Evolutionary conservation across 2,888 invertebrate species (phyloP).

Genomic region (Pachycephus smyrnensis): DNA sequence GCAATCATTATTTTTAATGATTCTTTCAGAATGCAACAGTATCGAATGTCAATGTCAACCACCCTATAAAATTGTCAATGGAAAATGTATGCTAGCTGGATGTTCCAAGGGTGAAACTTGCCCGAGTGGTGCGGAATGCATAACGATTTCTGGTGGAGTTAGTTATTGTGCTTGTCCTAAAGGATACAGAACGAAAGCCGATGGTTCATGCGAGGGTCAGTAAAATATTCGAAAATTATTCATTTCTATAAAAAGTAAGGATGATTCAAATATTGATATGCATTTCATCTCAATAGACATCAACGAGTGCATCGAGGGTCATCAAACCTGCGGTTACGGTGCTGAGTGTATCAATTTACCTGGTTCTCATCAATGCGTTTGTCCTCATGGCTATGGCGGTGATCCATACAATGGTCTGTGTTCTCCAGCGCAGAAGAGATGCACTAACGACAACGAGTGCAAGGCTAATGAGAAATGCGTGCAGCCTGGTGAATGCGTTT

Average conservation of each 20-base stretch:
- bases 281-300: slow-evolving; percentile 70
- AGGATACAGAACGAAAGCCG: slow-evolving; percentile 81
- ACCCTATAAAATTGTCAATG: slow-evolving; percentile 86
- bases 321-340: slow-evolving; percentile 85
- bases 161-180: slow-evolving; percentile 95
- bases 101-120: slow-evolving; percentile 86
- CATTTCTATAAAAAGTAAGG: slow-evolving; percentile 33
- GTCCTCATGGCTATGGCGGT: slow-evolving; percentile 84
- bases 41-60: slow-evolving; percentile 89
- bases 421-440: slow-evolving; percentile 84
- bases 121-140: slow-evolving; percentile 89
- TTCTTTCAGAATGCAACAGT: slow-evolving; percentile 76
- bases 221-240: slow-evolving; percentile 5
- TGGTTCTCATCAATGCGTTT: slow-evolving; percentile 84
- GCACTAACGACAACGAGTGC: slow-evolving; percentile 86
- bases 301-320: slow-evolving; percentile 84
- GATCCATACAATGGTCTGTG: slow-evolving; percentile 87
- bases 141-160: slow-evolving; percentile 88
- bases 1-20: not conserved
- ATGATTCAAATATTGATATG: slow-evolving; percentile 22
- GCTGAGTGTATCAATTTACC: slow-evolving; percentile 86
- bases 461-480: slow-evolving; percentile 89
- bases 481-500: slow-evolving; percentile 91
- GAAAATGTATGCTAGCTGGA: slow-evolving; percentile 86
- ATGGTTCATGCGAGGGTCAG: slow-evolving; percentile 80